Evolutionary conservation across 2,113 vertebrate species (phyloP), one percentile per base, ranked within the genome.

Genomic region (Pungitius pungitius): DNA sequence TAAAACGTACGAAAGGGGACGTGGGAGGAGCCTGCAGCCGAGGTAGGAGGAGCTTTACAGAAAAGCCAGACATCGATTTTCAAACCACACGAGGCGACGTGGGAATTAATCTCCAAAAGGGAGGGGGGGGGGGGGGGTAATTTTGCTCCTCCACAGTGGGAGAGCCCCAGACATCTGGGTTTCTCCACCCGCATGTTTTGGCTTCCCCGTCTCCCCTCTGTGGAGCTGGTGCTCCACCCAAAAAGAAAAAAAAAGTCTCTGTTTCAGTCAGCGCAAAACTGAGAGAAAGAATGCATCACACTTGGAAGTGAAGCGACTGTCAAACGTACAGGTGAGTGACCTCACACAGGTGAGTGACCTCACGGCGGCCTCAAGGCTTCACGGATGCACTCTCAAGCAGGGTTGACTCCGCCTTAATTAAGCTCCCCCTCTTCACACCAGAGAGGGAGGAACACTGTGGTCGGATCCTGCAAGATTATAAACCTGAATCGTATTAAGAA

Each of bases 21-120:
- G 70, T 83, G 85, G 84, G 82, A 78, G 78, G 69, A 90, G 92
- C 92, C 92, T 92, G 91, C 90, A 92, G 80, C 85, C 89, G 93
- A 95, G 94, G 95, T 95, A 95, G 94, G 92, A 92, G 91, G 89
- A n/a, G 83, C 82, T 74, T 75, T 75, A 87, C 66, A 74, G 77
- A 78, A 66, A 65, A 73, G 77, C 73, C 77, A 13, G 88, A 91
- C 89, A 85, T 85, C 80, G 86, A 88, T 24, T 89, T 83, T 83
- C 79, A 88, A 88, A 85, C 69, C 77, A 85, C 77, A 73, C 22
- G 26, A 70, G 79, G 75, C 10, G 1, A 78, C 75, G 56, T 2
- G 51, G 49, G 64, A 39, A 62, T 69, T 86, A 49, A 79, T 88
- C 67, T 65, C 66, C 60, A 78, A 72, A 75, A 68, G 72, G 69